Conservation (phyloP, 1,140 invertebrate genomes). For the Leptestheria dahalacensis region DNA sequence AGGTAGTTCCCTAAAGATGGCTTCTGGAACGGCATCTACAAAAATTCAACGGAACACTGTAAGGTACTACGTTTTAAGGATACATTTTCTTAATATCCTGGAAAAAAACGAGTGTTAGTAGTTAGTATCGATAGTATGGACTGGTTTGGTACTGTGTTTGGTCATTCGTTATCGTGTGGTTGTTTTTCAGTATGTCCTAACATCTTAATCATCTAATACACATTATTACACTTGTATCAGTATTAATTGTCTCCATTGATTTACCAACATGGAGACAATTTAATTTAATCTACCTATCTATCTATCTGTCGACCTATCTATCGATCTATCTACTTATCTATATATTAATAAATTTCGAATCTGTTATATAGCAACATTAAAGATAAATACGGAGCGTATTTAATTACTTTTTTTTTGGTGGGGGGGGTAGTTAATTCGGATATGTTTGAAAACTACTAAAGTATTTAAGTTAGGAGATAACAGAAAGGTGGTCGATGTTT, state of each 20-base stretch:
- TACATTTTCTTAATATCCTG: neutral
- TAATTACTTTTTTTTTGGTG: neutral
- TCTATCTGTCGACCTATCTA: too few relatives aligned
- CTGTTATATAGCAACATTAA: neutral
- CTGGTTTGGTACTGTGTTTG: too few relatives aligned
- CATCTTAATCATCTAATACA: too few relatives aligned
- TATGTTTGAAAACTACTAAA: neutral
- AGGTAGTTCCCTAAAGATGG: constrained; percentile 62
- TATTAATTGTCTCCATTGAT: too few relatives aligned
- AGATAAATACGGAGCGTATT: neutral
- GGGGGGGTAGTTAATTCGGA: neutral
- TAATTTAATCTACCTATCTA: too few relatives aligned
- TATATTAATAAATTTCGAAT: neutral
- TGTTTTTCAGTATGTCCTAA: too few relatives aligned
- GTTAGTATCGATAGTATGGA: too few relatives aligned
- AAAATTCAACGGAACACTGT: constrained; percentile 23
- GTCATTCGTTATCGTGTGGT: too few relatives aligned
- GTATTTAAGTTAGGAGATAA: neutral
- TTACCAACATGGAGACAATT: too few relatives aligned
- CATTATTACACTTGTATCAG: too few relatives aligned
- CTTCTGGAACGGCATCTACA: constrained; percentile 62
- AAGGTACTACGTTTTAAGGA: neutral
- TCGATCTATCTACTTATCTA: neutral
- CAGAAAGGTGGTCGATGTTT: neutral
- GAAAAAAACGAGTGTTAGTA: neutral